Conservation (phyloP, 2,113 vertebrate species). For the Triplophysa siluroides region DNA sequence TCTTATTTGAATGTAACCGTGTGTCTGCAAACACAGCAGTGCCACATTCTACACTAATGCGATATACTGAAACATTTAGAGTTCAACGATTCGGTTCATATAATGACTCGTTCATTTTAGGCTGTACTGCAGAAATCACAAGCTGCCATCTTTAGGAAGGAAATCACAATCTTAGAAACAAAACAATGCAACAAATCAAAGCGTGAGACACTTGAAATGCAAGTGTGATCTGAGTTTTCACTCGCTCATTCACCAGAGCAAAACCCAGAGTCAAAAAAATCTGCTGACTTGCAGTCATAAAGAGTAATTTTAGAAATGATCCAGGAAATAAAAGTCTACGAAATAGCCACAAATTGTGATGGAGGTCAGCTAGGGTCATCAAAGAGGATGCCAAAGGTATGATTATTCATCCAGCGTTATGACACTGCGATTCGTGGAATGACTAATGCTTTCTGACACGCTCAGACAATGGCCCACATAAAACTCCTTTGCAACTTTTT, state of each 20-base stretch:
- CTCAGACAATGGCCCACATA: conserved; percentile 28
- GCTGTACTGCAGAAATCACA: conserved; percentile 18
- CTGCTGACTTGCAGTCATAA: not conserved
- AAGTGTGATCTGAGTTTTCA: conserved; percentile 5
- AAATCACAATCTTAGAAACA: conserved; percentile 34
- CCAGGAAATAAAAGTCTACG: conserved; percentile 10
- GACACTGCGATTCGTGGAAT: conserved; percentile 49
- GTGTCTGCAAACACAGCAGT: conserved; percentile 9
- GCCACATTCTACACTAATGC: conserved; percentile 21
- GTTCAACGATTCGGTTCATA: conserved; percentile 19
- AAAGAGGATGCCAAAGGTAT: conserved; percentile 31
- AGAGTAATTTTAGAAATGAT: not conserved
- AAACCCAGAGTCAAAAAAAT: not conserved
- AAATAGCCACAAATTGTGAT: conserved; percentile 14
- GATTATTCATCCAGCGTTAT: conserved; percentile 44
- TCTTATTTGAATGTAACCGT: conserved; percentile 13
- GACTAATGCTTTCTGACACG: conserved; percentile 48
- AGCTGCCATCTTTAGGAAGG: conserved; percentile 43
- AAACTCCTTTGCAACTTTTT: conserved; percentile 46
- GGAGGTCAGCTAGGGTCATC: not conserved
- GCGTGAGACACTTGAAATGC: not conserved
- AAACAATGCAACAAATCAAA: conserved; percentile 30
- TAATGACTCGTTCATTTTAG: conserved; percentile 35
- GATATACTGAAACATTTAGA: not conserved
- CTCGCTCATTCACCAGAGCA: not conserved